These are phyloP conservation scores for Pelochelys cantorii DNA, from an alignment of 2,797 vertebrate species.

Conservation along the genomic window DNA sequence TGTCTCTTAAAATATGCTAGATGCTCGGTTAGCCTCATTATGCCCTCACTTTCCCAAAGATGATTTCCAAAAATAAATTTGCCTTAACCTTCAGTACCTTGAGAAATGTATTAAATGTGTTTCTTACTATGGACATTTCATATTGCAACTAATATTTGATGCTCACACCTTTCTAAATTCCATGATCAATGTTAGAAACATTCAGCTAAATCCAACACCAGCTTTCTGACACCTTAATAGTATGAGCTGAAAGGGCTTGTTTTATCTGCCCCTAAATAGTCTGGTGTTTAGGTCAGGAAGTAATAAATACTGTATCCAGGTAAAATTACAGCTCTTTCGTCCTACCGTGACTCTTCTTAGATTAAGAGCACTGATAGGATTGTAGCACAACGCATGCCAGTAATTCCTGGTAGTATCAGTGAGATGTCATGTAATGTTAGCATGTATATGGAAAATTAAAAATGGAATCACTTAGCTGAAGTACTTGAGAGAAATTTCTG, in stretches of 20 bases:
- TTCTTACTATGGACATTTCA: neutral
- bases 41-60: neutral
- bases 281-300: neutral
- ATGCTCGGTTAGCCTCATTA: neutral
- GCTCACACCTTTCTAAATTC: neutral
- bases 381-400: neutral
- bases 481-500: neutral
- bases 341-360: neutral
- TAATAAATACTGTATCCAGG: neutral
- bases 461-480: neutral
- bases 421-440: neutral
- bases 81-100: neutral
- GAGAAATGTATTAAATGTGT: neutral
- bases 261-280: neutral
- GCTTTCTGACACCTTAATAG: conserved; percentile 1
- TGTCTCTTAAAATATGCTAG: neutral
- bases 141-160: neutral
- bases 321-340: neutral
- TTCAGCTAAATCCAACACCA: neutral
- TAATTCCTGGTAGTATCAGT: neutral
- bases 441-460: neutral
- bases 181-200: neutral
- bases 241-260: neutral
- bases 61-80: neutral
- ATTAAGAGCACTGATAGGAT: neutral